Percentiles rank a stretch among this genome's conserved stretches.
These are phyloP conservation scores for Brachyhypopomus gauderio DNA, from an alignment of 2,113 vertebrate species.

Conservation along the genomic window DNA sequence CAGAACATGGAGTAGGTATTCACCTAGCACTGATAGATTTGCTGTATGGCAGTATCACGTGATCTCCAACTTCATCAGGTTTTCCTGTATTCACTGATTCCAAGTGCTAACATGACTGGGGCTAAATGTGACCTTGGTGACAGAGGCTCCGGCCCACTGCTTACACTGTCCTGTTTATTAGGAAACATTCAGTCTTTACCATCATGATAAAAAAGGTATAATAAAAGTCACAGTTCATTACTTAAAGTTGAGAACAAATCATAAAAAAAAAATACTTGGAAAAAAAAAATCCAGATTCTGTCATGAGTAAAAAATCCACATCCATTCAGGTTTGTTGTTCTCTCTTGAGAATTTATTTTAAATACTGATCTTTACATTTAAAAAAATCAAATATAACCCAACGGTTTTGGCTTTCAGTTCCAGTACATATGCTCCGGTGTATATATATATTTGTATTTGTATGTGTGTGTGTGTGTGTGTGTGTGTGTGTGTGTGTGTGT, in stretches of 20 bases:
- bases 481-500: conserved; percentile 6
- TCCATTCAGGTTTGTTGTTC: conserved; percentile 37
- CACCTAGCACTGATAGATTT: no score
- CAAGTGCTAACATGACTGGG: not conserved
- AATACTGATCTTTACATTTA: conserved; percentile 46
- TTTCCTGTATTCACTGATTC: not conserved
- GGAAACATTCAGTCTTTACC: no score
- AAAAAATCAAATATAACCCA: conserved; percentile 49
- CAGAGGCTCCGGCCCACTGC: not conserved
- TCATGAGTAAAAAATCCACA: conserved; percentile 18
- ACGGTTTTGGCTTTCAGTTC: conserved; percentile 53
- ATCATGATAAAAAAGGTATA: no score
- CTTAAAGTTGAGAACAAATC: not conserved
- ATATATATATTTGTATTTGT: not conserved
- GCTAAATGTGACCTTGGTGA: not conserved
- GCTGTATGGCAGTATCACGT: no score
- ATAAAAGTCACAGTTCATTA: no score
- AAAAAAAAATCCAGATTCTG: not conserved
- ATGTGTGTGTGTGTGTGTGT: not conserved
- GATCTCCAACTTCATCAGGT: not conserved
- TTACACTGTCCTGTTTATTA: no score
- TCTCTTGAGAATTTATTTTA: conserved; percentile 58
- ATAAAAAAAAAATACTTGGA: not conserved
- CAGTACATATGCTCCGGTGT: conserved; percentile 11
- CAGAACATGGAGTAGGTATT: no score